Percentiles rank a stretch among this genome's conserved stretches.
phyloP scores from a whole-genome alignment of 1,140 invertebrate genomes.

The Apis florea region DNA sequence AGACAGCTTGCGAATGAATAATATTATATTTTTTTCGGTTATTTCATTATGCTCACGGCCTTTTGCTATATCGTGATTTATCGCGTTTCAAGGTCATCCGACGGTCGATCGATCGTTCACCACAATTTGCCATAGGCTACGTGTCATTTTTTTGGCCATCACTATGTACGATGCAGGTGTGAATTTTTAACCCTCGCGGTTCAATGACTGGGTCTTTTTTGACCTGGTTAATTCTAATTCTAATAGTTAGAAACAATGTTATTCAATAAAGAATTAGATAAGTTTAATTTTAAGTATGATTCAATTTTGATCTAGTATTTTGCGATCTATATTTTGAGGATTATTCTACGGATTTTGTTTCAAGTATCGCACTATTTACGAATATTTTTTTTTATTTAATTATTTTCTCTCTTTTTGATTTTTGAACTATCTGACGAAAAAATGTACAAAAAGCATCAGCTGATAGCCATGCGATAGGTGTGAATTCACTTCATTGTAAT shows the following conservation, averaged over 20 bases:
- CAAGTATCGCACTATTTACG: not conserved
- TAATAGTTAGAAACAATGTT: too few relatives aligned
- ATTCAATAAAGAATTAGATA: too few relatives aligned
- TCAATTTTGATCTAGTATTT: too few relatives aligned
- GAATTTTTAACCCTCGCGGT: too few relatives aligned
- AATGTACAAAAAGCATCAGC: not conserved
- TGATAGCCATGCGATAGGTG: not conserved
- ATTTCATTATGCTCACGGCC: constrained; percentile 37
- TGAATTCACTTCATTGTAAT: not conserved
- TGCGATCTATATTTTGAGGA: too few relatives aligned
- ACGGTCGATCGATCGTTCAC: constrained; percentile 20
- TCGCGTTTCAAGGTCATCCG: constrained; percentile 23
- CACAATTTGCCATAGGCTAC: constrained; percentile 13
- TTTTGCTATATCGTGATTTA: constrained; percentile 54
- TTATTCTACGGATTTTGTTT: not conserved
- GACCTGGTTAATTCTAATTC: too few relatives aligned
- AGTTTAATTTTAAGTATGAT: too few relatives aligned
- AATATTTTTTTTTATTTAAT: not conserved
- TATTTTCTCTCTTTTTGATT: not conserved
- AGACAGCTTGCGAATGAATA: constrained; percentile 74
- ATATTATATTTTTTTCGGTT: constrained; percentile 49
- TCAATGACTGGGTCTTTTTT: too few relatives aligned
- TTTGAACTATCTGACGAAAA: not conserved
- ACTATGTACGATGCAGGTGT: too few relatives aligned
- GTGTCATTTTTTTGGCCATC: not conserved